These are phyloP conservation scores for Erythrocebus patas DNA, from an alignment of 2,113 vertebrate species.

Conservation along the genomic window DNA sequence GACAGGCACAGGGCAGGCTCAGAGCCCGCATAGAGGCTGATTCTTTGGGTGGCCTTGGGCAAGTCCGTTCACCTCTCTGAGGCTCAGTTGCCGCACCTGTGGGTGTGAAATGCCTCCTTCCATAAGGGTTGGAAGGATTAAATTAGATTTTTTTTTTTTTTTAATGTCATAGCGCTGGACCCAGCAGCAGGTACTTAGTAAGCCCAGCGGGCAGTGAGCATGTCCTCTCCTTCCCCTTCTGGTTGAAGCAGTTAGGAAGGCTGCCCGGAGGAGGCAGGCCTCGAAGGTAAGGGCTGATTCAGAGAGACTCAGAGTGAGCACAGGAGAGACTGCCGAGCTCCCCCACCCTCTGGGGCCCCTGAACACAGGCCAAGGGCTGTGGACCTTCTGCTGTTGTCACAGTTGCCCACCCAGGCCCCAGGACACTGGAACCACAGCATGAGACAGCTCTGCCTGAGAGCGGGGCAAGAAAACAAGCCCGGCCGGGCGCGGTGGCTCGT, in stretches of 20 bases:
- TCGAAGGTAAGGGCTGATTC: not conserved
- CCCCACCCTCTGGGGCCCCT: not conserved
- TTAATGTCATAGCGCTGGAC: not conserved
- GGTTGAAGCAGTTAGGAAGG: not conserved
- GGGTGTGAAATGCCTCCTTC: not conserved
- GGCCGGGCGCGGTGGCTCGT: rapidly evolving
- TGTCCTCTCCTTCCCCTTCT: not conserved
- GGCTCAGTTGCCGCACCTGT: not conserved
- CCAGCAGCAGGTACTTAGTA: not conserved
- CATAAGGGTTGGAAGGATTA: not conserved
- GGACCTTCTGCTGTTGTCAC: not conserved
- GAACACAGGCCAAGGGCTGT: not conserved
- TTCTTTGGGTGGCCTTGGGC: not conserved
- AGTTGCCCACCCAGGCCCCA: not conserved
- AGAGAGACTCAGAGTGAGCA: not conserved
- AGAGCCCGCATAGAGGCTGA: not conserved
- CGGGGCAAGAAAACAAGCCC: not conserved
- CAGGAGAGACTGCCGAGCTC: not conserved
- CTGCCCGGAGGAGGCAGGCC: not conserved
- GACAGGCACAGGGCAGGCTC: not conserved
- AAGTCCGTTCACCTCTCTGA: not conserved
- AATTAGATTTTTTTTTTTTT: not conserved
- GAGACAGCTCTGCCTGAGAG: not conserved
- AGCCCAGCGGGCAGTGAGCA: not conserved
- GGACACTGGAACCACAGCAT: not conserved